Base-by-base conservation (phyloP, 2,113 vertebrate genomes). In the Silurus meridionalis region DNA sequence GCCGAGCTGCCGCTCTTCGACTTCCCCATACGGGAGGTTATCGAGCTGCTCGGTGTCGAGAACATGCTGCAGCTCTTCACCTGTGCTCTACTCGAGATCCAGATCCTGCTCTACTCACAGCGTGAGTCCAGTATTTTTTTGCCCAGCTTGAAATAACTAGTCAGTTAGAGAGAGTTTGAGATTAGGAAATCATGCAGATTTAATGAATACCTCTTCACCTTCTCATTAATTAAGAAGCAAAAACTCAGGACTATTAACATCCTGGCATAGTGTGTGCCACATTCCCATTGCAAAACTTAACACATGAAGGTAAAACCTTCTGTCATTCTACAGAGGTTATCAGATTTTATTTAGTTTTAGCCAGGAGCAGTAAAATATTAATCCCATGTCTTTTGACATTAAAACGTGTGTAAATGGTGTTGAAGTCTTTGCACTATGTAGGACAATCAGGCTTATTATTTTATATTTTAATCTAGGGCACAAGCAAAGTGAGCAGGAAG, bases 51-150 rank as follows among this genome's bases (percentile, higher is more conserved):
- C 86, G 98, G 98, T 17, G 96, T 99, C 89, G 98, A 99, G 94
- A 99, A 99, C 78, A 93, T 99, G 63, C 94, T 99, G 69, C 98
- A 99, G 52, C 97, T 99, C 86, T 99, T 99, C 91, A 99, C 98
- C 64, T 99, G 98, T 90, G 97, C 97, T 46, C 96, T 99, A 89
- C 92, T 99, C 88, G 98, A 99, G 93, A 97, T 99, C 95, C 98
- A 99, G 93, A 99, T 99, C 89, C 95, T 99, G 87, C 97, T 99
- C 89, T 99, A 99, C 94, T 99, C 98, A 15, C 97, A 99, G 90
- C 96, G 98, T 99, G 95, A 99, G 98, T 98, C 89, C 3, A 25
- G 3, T 37, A 3, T 37, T 50, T 69, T 67, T 17, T 53, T n/a
- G 3, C 80, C 46, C 28, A 63, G 79, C 58, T 23, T 2, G 19